Conservation (phyloP, 2,113 vertebrate species). For the Nothobranchius furzeri region DNA sequence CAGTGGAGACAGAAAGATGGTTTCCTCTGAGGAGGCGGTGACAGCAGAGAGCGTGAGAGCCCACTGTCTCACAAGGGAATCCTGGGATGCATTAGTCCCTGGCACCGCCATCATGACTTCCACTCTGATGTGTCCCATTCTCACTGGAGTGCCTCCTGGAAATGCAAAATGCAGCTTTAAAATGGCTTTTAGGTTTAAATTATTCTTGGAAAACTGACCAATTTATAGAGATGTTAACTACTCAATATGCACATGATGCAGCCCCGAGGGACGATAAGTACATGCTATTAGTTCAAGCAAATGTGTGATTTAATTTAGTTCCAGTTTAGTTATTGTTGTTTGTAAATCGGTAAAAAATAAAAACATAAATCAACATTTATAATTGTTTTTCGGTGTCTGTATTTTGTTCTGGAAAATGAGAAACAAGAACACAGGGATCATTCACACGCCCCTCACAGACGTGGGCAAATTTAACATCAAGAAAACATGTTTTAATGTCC, state of each 20-base stretch:
- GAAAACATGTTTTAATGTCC: too few species aligned
- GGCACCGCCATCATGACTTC: constrained; percentile 46
- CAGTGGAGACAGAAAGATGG: constrained; percentile 79
- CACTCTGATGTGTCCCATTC: constrained; percentile 58
- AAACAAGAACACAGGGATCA: too few species aligned
- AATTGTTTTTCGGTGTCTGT: too few species aligned
- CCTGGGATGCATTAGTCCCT: constrained; percentile 45
- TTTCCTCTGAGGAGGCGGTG: constrained; percentile 56
- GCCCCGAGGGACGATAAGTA: too few species aligned
- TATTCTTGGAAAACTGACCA: background rate
- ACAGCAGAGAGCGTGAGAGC: constrained; percentile 43
- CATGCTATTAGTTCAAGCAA: too few species aligned
- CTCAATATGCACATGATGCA: constrained; percentile 7
- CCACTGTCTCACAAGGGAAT: constrained; percentile 52
- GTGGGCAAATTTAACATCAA: too few species aligned
- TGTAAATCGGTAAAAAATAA: too few species aligned
- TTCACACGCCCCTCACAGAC: too few species aligned
- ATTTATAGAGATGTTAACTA: constrained; percentile 8
- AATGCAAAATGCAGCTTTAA: constrained; percentile 25
- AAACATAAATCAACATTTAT: too few species aligned
- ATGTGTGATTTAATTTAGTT: too few species aligned
- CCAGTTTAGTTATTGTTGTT: too few species aligned
- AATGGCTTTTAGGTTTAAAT: constrained; percentile 13
- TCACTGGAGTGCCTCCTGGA: constrained; percentile 51
- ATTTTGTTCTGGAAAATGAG: too few species aligned